Evolutionary conservation across 2,888 invertebrate genomes (phyloP).

Genomic region (Thysanoteuthis rhombus): DNA sequence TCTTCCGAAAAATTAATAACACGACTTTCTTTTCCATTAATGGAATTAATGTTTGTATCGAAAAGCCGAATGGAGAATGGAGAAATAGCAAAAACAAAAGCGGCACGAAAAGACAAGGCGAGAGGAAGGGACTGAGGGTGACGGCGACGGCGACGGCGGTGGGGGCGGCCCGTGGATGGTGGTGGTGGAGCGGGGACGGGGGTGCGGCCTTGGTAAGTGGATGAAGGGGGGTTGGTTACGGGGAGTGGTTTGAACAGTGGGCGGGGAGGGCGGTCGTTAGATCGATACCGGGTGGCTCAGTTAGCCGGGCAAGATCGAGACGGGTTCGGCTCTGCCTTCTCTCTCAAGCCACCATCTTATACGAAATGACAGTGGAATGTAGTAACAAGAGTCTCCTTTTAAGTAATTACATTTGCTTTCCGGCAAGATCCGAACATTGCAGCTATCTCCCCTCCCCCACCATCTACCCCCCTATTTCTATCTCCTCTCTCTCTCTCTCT

Average conservation of each 20-base stretch:
- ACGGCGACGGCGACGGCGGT: neutral
- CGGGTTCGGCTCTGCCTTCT: neutral
- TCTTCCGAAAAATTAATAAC: neutral
- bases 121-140: neutral
- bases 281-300: neutral
- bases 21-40: neutral
- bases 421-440: neutral
- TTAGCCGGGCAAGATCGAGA: neutral
- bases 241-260: neutral
- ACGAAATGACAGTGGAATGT: slow-evolving; percentile 12
- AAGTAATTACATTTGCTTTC: neutral
- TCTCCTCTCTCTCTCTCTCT: neutral
- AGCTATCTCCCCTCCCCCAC: neutral
- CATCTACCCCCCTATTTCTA: neutral
- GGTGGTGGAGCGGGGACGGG: neutral
- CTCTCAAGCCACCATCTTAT: neutral
- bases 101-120: neutral
- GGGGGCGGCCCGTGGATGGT: neutral
- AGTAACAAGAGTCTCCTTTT: neutral
- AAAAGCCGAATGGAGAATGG: neutral
- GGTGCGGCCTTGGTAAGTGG: neutral
- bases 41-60: slow-evolving; percentile 16
- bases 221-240: too few species aligned
- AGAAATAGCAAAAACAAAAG: slow-evolving; percentile 20
- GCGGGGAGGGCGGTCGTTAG: neutral